phyloP scores from a whole-genome alignment of 2,797 vertebrate genomes.

The Sebastes aleutianus region DNA sequence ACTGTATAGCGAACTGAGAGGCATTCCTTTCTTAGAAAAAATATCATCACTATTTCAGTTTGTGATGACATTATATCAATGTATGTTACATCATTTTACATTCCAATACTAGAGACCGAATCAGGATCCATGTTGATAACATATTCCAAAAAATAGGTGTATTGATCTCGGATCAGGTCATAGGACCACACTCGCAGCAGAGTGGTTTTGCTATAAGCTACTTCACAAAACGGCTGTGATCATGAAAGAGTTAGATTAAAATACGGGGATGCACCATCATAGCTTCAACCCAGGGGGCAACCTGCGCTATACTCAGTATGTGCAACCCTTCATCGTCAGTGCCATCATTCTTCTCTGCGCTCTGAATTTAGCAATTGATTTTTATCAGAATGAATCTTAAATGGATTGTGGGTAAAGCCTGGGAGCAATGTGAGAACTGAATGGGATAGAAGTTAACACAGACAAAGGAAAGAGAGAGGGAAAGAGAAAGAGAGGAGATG shows the following conservation, averaged over 20 bases:
- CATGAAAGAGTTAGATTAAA: constrained; percentile 14
- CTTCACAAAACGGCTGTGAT: constrained; percentile 17
- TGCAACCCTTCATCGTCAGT: constrained; percentile 11
- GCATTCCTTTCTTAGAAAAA: constrained; percentile 4
- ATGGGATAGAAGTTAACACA: constrained; percentile 42
- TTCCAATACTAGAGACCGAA: background rate
- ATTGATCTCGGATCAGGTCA: background rate
- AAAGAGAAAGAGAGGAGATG: constrained; percentile 29
- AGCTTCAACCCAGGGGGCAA: constrained; percentile 12
- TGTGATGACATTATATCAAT: background rate
- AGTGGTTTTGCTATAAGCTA: background rate
- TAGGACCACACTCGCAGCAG: background rate
- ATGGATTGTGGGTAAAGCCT: constrained; percentile 58
- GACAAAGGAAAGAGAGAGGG: constrained; percentile 16
- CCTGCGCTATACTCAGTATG: background rate
- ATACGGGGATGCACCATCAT: constrained; percentile 6
- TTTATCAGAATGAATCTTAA: constrained; percentile 67
- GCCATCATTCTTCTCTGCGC: constrained; percentile 51
- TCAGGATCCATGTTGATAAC: background rate
- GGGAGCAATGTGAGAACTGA: constrained; percentile 26
- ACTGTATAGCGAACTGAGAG: background rate
- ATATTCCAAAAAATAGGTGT: background rate
- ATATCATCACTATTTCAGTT: background rate
- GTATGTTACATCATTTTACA: background rate
- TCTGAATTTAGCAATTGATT: constrained; percentile 61